A percentile compares a stretch with the other conserved stretches of the same genome.
These are phyloP conservation scores for Anoura caudifer DNA, from an alignment of 2,113 vertebrate genomes.

Conservation along the genomic window DNA sequence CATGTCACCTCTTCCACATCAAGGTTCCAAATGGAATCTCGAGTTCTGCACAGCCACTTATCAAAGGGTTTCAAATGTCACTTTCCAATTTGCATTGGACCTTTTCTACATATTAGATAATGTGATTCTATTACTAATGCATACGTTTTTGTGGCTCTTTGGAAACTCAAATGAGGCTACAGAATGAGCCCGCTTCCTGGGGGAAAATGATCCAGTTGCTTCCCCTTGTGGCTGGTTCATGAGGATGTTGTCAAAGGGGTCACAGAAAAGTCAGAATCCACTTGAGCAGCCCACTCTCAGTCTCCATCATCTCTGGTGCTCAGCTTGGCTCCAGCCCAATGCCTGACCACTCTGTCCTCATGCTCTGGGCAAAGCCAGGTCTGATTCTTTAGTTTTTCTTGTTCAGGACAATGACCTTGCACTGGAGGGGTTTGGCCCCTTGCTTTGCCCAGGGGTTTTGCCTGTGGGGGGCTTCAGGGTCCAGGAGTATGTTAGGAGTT, in stretches of 20 bases:
- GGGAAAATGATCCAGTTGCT: neutral
- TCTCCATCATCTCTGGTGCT: neutral
- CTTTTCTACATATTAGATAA: constrained; percentile 50
- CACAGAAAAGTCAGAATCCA: neutral
- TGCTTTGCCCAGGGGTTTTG: neutral
- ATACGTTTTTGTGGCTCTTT: constrained; percentile 48
- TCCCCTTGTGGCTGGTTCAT: neutral
- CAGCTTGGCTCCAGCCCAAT: neutral
- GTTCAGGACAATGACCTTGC: neutral
- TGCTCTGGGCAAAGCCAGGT: neutral
- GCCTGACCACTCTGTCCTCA: neutral
- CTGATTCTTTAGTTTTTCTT: neutral
- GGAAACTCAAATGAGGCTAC: constrained; percentile 31
- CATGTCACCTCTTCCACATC: neutral
- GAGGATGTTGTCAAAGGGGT: neutral
- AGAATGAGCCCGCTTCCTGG: neutral
- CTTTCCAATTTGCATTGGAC: constrained; percentile 51
- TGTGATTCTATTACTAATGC: constrained; percentile 33
- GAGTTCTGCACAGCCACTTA: constrained; percentile 32
- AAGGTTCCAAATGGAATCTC: constrained; percentile 25
- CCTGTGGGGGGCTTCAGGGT: neutral
- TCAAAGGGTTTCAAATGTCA: constrained; percentile 54
- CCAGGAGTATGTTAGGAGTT: neutral
- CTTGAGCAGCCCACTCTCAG: neutral
- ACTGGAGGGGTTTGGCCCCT: neutral